phyloP scores from a whole-genome alignment of 2,888 invertebrate species.

The Drosophila merina region DNA sequence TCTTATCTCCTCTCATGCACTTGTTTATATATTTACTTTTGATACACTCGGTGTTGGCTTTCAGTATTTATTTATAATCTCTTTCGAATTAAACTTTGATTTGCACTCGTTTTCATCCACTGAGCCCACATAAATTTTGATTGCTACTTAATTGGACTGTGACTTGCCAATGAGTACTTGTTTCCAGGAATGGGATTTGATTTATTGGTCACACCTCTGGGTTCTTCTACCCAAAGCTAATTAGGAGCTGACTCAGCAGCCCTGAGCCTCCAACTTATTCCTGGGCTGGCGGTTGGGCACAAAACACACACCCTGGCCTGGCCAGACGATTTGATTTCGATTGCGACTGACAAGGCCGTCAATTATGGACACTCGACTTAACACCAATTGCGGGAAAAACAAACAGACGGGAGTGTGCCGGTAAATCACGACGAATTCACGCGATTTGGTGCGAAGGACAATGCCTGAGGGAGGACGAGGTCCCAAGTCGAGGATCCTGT shows the following conservation, averaged over 20 bases:
- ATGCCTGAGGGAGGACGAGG: slow-evolving; percentile 14
- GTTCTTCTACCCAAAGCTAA: slow-evolving; percentile 5
- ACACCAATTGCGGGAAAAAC: slow-evolving; percentile 26
- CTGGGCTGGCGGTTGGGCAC: slow-evolving; percentile 28
- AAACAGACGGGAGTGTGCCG: slow-evolving; percentile 38
- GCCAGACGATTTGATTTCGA: slow-evolving; percentile 14
- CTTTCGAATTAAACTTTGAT: slow-evolving; percentile 10
- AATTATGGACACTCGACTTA: slow-evolving; percentile 37
- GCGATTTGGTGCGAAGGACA: slow-evolving; percentile 13
- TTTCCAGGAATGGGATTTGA: background rate
- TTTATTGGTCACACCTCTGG: slow-evolving; percentile 2
- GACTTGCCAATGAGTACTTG: background rate
- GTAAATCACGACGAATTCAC: slow-evolving; percentile 44
- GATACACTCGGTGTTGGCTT: background rate
- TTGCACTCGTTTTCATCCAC: background rate
- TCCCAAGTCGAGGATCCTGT: slow-evolving; percentile 31
- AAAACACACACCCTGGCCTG: slow-evolving; percentile 29
- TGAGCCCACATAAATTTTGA: slow-evolving; percentile 3
- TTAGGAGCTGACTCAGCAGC: slow-evolving; percentile 6
- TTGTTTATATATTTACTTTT: background rate
- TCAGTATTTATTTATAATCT: background rate
- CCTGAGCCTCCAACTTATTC: background rate
- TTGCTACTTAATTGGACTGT: slow-evolving; percentile 1
- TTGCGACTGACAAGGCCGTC: slow-evolving; percentile 28
- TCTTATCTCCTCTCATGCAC: background rate